These are phyloP conservation scores for Euproctis similis DNA, from an alignment of 2,888 invertebrate species.

Conservation along the genomic window DNA sequence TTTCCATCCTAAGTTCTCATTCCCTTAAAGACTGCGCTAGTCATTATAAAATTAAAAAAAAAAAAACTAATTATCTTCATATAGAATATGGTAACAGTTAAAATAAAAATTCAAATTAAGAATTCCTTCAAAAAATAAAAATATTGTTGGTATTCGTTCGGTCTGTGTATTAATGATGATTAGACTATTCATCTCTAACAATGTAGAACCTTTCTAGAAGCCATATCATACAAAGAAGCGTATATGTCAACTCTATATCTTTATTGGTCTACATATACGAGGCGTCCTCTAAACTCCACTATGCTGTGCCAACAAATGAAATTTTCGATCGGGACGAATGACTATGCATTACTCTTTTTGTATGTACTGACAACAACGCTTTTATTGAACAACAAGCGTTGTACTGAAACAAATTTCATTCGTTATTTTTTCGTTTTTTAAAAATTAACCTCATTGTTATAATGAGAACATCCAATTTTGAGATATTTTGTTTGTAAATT, in stretches of 20 bases:
- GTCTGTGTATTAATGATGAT: no score
- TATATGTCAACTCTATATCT: constrained; percentile 39
- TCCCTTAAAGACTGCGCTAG: no score
- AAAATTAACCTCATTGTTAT: background rate
- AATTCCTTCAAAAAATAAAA: no score
- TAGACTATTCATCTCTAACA: background rate
- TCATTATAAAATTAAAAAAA: no score
- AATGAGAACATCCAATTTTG: no score
- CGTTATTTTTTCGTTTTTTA: constrained; percentile 1
- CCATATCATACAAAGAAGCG: constrained; percentile 13
- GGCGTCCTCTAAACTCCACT: constrained; percentile 31
- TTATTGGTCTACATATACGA: constrained; percentile 42
- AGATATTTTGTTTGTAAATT: no score
- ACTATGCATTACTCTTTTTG: constrained; percentile 58
- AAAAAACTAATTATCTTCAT: no score
- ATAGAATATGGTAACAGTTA: no score
- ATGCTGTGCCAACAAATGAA: constrained; percentile 57
- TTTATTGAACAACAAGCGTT: constrained; percentile 37
- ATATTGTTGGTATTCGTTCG: no score
- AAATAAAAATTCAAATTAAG: no score
- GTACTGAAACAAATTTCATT: constrained; percentile 27
- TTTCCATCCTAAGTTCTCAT: no score
- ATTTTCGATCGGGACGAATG: constrained; percentile 63
- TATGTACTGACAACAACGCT: constrained; percentile 47
- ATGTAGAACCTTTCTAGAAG: constrained; percentile 11